Percentiles rank a stretch among this genome's conserved stretches.
These are phyloP conservation scores for Gadus macrocephalus DNA, from an alignment of 2,113 vertebrate species.

Conservation along the genomic window DNA sequence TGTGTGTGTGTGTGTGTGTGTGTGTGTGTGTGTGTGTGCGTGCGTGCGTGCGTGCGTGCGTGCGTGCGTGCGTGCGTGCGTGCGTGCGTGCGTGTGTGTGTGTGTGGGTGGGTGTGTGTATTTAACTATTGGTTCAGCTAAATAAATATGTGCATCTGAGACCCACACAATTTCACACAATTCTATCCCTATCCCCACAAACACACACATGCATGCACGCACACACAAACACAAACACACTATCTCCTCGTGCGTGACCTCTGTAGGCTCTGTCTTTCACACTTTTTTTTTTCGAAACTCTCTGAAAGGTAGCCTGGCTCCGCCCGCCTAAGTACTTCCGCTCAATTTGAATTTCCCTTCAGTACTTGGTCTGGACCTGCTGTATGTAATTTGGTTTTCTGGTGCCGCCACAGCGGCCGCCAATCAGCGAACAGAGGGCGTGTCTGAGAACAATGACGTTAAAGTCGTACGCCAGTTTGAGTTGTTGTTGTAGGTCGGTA, in stretches of 20 bases:
- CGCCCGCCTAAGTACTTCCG: too few species aligned
- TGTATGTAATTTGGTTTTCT: too few species aligned
- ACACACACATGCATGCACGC: not conserved
- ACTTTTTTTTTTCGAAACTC: not conserved
- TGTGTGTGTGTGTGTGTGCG: too few species aligned
- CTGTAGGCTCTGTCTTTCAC: not conserved
- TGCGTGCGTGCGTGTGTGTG: constrained; percentile 12
- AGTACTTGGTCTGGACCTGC: too few species aligned
- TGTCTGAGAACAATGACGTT: too few species aligned
- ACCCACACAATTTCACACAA: constrained; percentile 42
- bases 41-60: too few species aligned
- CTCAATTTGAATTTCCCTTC: too few species aligned
- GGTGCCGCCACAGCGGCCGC: too few species aligned
- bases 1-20: too few species aligned
- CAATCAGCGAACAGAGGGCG: too few species aligned
- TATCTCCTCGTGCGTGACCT: not conserved
- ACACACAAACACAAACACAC: not conserved
- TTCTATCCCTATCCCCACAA: constrained; percentile 5
- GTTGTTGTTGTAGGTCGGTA: too few species aligned
- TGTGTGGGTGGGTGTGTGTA: constrained; percentile 6
- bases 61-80: constrained; percentile 32
- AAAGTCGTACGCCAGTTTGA: too few species aligned
- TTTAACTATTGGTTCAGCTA: constrained; percentile 41
- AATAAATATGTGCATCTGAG: constrained; percentile 62
- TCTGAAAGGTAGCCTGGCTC: not conserved